Base-by-base conservation (phyloP, 2,113 vertebrate genomes). In the Bos indicus region DNA sequence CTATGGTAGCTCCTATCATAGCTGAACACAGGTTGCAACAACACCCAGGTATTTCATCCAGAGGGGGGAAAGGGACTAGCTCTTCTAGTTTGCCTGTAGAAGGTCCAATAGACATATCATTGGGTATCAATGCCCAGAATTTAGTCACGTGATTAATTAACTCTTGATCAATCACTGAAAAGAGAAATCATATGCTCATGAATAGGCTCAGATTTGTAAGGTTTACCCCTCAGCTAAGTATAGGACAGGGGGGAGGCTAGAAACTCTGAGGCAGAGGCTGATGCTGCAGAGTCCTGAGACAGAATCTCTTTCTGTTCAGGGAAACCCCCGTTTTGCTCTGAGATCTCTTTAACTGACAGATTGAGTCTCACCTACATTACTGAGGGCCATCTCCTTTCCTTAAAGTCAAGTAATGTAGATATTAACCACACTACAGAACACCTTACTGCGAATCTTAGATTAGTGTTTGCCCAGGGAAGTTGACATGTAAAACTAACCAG, bases 151-250 rank as follows among this genome's bases (percentile, higher is more conserved):
- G 4, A 6, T 54, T 62, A 90, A 8, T 54, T 56, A 92, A 8
- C 8, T 9, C 12, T 71, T 52, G 19, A 84, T n/a, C 6, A 28
- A 3, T 95, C 26, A 67, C 64, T 84, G 28, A 10, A 82, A 88
- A 64, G 17, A 83, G 28, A 84, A 85, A 64, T 25, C 36, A 52
- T 93, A 81, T 77, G 48, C 74, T 48, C 21, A 60, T 3, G 6
- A 57, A 14, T n/a, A 86, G 13, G n/a, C 36, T 92, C 60, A 59
- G 46, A 94, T 74, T 95, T 81, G 64, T 59, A 46, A 71, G 36
- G 74, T 81, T 56, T 11, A n/a, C 16, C n/a, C 43, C 13, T 88
- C 11, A 64, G 3, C 28, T 60, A 43, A 2, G 1, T 13, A n/a
- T 33, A 59, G 6, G 15, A 8, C 9, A 83, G 6, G 48, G 33